Evolutionary conservation across 2,797 vertebrate genomes (phyloP), one percentile per base, ranked within the genome.

Genomic region (Rhinogobio ventralis): DNA sequence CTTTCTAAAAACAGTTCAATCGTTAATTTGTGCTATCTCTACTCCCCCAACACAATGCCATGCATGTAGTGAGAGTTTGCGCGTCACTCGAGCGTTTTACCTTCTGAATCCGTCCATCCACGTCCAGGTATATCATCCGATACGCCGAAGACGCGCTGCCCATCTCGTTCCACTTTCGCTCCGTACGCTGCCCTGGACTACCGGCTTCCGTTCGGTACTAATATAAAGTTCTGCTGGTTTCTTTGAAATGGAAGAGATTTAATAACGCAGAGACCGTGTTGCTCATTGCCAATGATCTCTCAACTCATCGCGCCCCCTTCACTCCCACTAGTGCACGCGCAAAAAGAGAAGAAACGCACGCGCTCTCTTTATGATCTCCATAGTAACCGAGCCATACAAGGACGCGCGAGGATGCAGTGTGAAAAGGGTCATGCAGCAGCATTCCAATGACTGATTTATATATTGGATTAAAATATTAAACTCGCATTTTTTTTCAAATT

Each of bases 81-180:
- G 68, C 39, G 68, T 46, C 68, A 25, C 68, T 45, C 23, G 39
- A n/a, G 39, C 20, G 23, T 45, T 71, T 67, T 92, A 95, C 94
- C 94, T 95, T 95, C 91, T 95, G 94, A 33, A 90, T 92, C 85
- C 93, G 91, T 80, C 93, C 93, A 80, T 95, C 93, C 85, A 94
- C 92, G 81, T 94, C 93, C 91, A 95, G 90, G 91, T 94, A 93
- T n/a, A 95, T 94, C 69, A 93, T 89, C 85, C 94, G 90, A 88
- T 94, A 93, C 4, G 93, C 91, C 53, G 94, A 95, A 39, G 93
- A 95, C 74, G 94, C 94, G 57, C 93, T 93, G 82, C 94, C 94
- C 94, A 94, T 95, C 76, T 69, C 90, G 64, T 53, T 55, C 79
- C 49, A 15, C 64, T 67, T 62, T n/a, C 80, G 82, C 36, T 64